Percentiles rank a stretch among this genome's conserved stretches.
Evolutionary conservation across 2,888 invertebrate species (phyloP).

Genomic region (Melanargia galathea): DNA sequence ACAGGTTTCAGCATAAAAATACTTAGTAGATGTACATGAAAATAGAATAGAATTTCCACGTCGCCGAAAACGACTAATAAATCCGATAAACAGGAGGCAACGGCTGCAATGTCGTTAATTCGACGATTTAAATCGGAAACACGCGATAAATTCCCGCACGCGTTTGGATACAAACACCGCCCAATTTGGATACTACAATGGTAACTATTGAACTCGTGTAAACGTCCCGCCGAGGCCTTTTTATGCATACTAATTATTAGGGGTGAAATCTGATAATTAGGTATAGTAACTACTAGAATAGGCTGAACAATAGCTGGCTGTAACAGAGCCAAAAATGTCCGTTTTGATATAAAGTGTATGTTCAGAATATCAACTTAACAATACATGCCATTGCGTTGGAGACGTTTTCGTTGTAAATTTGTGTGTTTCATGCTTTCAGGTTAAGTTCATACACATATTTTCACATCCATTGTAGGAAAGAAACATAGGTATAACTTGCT

Average conservation of each 20-base stretch:
- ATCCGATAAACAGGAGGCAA: conserved; percentile 61
- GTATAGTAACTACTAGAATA: conserved; percentile 1
- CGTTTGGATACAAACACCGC: conserved; percentile 66
- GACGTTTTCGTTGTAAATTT: too few relatives aligned
- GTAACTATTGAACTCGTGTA: conserved; percentile 41
- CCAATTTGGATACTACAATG: conserved; percentile 50
- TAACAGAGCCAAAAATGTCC: not conserved
- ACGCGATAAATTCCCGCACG: conserved; percentile 76
- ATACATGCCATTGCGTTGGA: too few relatives aligned
- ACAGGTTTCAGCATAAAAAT: not conserved
- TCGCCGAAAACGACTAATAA: conserved; percentile 53
- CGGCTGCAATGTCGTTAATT: conserved; percentile 71
- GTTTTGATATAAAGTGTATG: too few relatives aligned
- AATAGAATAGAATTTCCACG: conserved; percentile 29
- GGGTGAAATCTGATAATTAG: not conserved
- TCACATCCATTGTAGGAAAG: not conserved
- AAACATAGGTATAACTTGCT: not conserved
- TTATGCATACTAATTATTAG: conserved; percentile 21
- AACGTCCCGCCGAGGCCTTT: conserved; percentile 33
- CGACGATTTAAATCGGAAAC: conserved; percentile 78
- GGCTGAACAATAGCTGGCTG: not conserved
- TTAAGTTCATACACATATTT: too few relatives aligned
- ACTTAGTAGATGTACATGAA: conserved; percentile 16
- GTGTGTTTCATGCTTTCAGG: too few relatives aligned
- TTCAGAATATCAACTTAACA: too few relatives aligned